Evolutionary conservation across 2,113 vertebrate species (phyloP), one percentile per base, ranked within the genome.

Genomic region (Oreochromis tanganicae): DNA sequence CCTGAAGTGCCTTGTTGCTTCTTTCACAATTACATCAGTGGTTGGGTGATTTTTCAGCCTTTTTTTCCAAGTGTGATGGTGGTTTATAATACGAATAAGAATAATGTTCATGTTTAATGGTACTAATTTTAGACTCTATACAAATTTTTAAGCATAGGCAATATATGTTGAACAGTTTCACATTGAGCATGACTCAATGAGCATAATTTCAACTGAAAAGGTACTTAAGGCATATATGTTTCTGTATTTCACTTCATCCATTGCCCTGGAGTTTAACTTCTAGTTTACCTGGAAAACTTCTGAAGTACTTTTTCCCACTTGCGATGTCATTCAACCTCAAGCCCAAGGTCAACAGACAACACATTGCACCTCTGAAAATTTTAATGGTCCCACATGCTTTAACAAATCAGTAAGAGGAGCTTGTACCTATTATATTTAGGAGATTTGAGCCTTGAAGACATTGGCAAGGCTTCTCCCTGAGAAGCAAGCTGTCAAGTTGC

Each of bases 371-470:
- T 75, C 29, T 27, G 14, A 32, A 7, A 80, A 38, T 79, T 81
- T 5, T 6, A n/a, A 27, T 21, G 5, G 38, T 80, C 87, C 59
- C 71, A 3, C 13, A 16, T 55, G 85, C 56, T 75, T 46, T 52
- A 59, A 36, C 1, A 1, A 41, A 75, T 59, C 17, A 81, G 43
- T 27, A 66, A 86, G 46, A 85, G 81, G 66, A 82, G 75, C 27
- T 38, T 89, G 85, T 86, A 79, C 48, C 54, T 71, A 90, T 92
- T 88, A 83, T 38, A 50, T 84, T 87, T 71, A 4, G 12, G 46
- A 84, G 48, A 90, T 75, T 81, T 82, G 21, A 88, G 87, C 80
- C 82, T 89, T 82, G 50, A 87, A 83, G 68, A 88, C 61, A 68
- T 85, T 57, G 21, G 83, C 75, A 85, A 24, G 43, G 71, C 75